These are phyloP conservation scores for Clupea harengus DNA, from an alignment of 2,113 vertebrate species.

Conservation along the genomic window DNA sequence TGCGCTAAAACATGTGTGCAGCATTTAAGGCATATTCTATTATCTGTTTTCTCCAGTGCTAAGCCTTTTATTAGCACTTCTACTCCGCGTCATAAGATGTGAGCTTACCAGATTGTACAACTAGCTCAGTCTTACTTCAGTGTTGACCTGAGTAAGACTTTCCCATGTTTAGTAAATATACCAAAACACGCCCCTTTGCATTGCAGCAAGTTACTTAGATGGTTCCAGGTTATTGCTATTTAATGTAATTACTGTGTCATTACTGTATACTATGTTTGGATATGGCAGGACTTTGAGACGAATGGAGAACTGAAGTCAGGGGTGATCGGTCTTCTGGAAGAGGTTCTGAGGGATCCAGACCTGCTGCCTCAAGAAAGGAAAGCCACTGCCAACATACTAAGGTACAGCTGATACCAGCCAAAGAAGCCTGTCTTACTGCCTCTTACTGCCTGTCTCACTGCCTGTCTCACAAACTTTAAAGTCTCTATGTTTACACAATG, in stretches of 20 bases:
- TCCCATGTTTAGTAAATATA: background rate
- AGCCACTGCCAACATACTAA: constrained; percentile 89
- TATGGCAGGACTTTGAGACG: constrained; percentile 88
- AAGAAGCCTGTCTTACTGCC: too few relatives aligned
- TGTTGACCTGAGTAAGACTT: background rate
- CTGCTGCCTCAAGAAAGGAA: constrained; percentile 95
- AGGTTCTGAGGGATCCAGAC: constrained; percentile 90
- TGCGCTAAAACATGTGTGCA: background rate
- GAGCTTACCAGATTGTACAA: background rate
- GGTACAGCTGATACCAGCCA: constrained; percentile 61
- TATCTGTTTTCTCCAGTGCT: background rate
- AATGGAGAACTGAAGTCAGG: constrained; percentile 87
- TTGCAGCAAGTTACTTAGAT: background rate
- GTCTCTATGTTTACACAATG: too few relatives aligned
- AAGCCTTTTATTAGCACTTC: background rate
- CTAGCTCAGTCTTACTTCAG: background rate
- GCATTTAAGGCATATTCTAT: background rate
- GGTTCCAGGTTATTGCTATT: background rate
- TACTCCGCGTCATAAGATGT: background rate
- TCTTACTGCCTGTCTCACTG: too few relatives aligned
- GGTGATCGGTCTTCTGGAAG: constrained; percentile 86
- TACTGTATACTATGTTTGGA: background rate
- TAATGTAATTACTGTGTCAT: background rate
- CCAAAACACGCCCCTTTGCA: background rate
- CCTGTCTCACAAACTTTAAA: too few relatives aligned